These are phyloP conservation scores for Blastobasis lacticolella DNA, from an alignment of 2,888 invertebrate species.

Conservation along the genomic window DNA sequence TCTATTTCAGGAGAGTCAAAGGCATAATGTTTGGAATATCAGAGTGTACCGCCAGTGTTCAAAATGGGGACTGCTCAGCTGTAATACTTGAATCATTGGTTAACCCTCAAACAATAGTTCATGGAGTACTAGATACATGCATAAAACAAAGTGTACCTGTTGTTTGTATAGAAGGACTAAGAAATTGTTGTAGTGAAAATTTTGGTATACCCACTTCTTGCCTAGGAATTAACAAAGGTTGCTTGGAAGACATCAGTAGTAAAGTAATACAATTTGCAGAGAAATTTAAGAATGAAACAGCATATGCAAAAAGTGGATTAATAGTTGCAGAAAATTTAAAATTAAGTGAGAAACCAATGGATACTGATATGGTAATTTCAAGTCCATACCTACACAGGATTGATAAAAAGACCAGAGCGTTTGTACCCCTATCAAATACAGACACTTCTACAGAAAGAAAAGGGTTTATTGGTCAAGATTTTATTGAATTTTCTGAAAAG, in stretches of 20 bases:
- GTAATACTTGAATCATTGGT: constrained; percentile 54
- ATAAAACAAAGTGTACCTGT: constrained; percentile 35
- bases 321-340: constrained; percentile 9
- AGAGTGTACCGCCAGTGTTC: constrained; percentile 36
- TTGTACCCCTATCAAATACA: constrained; percentile 40
- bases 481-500: constrained; percentile 39
- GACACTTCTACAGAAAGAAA: constrained; percentile 15
- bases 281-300: constrained; percentile 16
- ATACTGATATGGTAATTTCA: not conserved
- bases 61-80: constrained; percentile 38
- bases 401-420: constrained; percentile 46
- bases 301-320: constrained; percentile 4
- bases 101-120: constrained; percentile 53
- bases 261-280: constrained; percentile 30
- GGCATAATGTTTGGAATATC: constrained; percentile 57
- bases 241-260: constrained; percentile 26
- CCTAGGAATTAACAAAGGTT: constrained; percentile 42
- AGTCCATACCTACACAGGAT: constrained; percentile 46
- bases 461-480: constrained; percentile 47
- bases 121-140: constrained; percentile 52
- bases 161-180: constrained; percentile 50
- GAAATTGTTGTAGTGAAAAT: constrained; percentile 25
- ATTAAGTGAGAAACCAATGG: constrained; percentile 10
- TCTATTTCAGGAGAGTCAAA: constrained; percentile 42
- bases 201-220: constrained; percentile 62